Evolutionary conservation across 2,113 vertebrate species (phyloP).

Genomic region (Ahaetulla prasina): DNA sequence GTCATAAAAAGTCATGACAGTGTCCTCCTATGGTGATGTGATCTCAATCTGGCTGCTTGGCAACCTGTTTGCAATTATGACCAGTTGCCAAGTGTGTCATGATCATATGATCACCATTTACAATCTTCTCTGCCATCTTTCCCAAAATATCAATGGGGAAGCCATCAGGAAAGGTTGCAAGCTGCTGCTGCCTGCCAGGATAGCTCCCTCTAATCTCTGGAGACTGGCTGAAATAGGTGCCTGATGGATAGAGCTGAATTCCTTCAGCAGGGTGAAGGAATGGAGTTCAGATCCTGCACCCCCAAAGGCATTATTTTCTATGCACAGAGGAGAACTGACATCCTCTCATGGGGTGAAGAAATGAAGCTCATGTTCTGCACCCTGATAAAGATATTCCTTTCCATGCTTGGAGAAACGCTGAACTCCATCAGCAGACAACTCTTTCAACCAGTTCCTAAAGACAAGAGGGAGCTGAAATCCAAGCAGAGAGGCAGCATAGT

Average conservation of each 20-base stretch:
- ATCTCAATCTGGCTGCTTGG: not conserved
- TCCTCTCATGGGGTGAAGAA: not conserved
- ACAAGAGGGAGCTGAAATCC: not conserved
- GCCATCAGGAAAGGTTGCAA: not conserved
- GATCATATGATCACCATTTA: not conserved
- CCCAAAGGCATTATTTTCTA: not conserved
- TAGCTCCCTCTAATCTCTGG: no score
- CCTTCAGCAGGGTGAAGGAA: not conserved
- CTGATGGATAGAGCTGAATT: no score
- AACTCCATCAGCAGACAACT: not conserved
- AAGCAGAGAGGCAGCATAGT: not conserved
- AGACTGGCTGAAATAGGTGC: no score
- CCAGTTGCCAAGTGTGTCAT: not conserved
- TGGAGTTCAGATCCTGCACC: not conserved
- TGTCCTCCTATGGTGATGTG: not conserved
- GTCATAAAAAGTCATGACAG: not conserved
- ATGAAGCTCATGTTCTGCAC: not conserved
- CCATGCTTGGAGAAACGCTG: not conserved
- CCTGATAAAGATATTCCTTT: no score
- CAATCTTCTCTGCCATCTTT: not conserved
- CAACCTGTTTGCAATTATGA: not conserved
- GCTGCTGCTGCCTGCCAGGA: not conserved
- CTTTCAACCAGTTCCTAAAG: not conserved
- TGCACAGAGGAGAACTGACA: not conserved
- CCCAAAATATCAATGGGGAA: not conserved